Percentiles rank a stretch among this genome's conserved stretches.
phyloP scores from a whole-genome alignment of 2,113 vertebrate genomes.

The Forbesichthys papilliferus region DNA sequence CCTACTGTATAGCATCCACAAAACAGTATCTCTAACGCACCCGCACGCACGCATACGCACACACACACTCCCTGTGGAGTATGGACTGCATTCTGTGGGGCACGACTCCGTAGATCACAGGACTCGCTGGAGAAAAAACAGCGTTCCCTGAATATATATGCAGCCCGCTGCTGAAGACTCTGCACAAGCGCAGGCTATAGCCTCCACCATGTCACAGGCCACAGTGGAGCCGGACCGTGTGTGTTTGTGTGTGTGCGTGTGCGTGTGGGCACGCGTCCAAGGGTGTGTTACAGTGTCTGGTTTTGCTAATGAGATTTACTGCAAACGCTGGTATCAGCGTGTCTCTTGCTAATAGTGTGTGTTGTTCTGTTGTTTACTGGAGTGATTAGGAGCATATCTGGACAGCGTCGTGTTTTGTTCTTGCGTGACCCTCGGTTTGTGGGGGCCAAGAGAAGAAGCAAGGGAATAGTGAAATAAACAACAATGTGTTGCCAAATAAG shows the following conservation, averaged over 20 bases:
- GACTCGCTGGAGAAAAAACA: slow-evolving; percentile 45
- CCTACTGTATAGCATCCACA: background rate
- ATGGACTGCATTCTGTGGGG: slow-evolving; percentile 48
- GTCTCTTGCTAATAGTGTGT: too few species aligned
- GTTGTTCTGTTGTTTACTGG: too few species aligned
- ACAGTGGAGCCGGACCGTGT: slow-evolving; percentile 51
- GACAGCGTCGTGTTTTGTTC: too few species aligned
- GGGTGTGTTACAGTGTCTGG: too few species aligned
- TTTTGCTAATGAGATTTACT: too few species aligned
- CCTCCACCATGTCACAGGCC: slow-evolving; percentile 54
- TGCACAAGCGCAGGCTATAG: slow-evolving; percentile 35
- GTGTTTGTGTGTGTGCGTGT: background rate
- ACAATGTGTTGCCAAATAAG: too few species aligned
- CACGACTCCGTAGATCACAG: slow-evolving; percentile 55
- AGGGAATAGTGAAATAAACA: too few species aligned
- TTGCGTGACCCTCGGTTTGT: too few species aligned
- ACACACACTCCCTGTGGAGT: slow-evolving; percentile 22
- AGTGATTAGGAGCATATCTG: too few species aligned
- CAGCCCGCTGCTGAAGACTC: slow-evolving; percentile 53
- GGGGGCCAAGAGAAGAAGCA: too few species aligned
- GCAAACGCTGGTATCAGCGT: too few species aligned
- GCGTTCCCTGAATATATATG: slow-evolving; percentile 69
- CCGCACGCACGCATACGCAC: background rate
- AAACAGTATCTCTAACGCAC: background rate
- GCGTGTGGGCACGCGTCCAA: too few species aligned